Percentiles rank a stretch among this genome's conserved stretches.
Evolutionary conservation across 2,797 vertebrate genomes (phyloP).

Genomic region (Megalops cyprinoides): DNA sequence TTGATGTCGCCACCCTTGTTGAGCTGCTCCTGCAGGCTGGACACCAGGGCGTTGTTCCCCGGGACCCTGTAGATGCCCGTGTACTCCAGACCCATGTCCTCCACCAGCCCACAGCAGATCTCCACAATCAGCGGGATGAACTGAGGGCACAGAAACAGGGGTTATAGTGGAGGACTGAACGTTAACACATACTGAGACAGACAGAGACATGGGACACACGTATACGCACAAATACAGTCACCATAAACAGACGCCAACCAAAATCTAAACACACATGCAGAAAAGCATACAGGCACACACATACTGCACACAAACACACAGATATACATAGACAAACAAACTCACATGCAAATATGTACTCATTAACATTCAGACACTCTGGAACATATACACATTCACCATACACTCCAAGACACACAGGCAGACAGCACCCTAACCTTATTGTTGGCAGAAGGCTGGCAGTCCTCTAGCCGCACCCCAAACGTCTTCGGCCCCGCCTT

Average conservation of each 20-base stretch:
- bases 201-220: background rate
- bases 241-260: background rate
- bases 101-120: conserved; percentile 89
- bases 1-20: conserved; percentile 92
- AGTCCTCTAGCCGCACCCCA: conserved; percentile 91
- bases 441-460: conserved; percentile 84
- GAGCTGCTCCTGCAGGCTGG: conserved; percentile 93
- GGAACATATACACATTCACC: background rate
- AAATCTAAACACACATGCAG: background rate
- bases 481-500: conserved; percentile 84
- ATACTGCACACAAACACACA: background rate
- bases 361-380: background rate
- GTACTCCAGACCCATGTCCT: conserved; percentile 89
- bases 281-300: conserved; percentile 9
- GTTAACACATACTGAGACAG: background rate
- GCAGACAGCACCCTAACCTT: conserved; percentile 71
- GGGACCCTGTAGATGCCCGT: conserved; percentile 95
- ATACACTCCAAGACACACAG: too few relatives aligned
- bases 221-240: background rate
- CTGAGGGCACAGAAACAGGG: conserved; percentile 57
- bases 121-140: conserved; percentile 92
- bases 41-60: conserved; percentile 93
- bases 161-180: background rate
- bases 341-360: background rate
- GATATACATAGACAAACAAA: background rate